Evolutionary conservation across 2,797 vertebrate species (phyloP), one percentile per base, ranked within the genome.

Genomic region (Thunnus albacares): DNA sequence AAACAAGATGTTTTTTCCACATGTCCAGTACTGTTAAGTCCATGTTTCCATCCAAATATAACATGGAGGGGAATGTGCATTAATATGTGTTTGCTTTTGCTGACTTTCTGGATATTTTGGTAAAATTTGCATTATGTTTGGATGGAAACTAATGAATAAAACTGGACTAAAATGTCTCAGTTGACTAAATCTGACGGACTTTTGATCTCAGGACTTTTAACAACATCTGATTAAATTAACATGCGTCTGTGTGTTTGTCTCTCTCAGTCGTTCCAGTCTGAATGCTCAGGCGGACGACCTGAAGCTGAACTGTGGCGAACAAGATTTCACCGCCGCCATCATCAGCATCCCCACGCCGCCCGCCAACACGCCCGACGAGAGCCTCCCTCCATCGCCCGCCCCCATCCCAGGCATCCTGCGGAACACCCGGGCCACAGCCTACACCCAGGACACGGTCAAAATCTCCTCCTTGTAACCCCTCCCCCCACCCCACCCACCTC

Each of bases 261-360:
- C 17, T 73, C 56, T 22, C 90, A 97, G 97, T 69, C 97, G 97
- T 51, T 97, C 97, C 87, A 97, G 96, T 89, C 95, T 98, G 61
- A 98, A 97, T 49, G 97, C 97, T 64, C 96, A 96, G 92, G 90
- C 93, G 0, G 90, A 92, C 1, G 93, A 96, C 87, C 89, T 97
- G 80, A 97, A 97, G 93, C 93, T 97, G 84, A 97, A 97, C 92
- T 98, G 96, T 20, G 96, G 96, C 9, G 96, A 95, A 17, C 91
- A 89, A 10, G 97, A 97, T 80, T 97, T 96, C 87, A 96, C 96
- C 1, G 97, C 97, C 0, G 97, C 97, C 89, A 97, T 98, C 85
- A 97, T 97, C 93, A 97, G 97, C 93, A 97, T 97, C 86, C 97
- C 97, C 10, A 97, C 97, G 0, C 97, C 97, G 8, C 97, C 97